Conservation (phyloP, 2,113 vertebrate genomes). For the Speoplatyrhinus poulsoni region DNA sequence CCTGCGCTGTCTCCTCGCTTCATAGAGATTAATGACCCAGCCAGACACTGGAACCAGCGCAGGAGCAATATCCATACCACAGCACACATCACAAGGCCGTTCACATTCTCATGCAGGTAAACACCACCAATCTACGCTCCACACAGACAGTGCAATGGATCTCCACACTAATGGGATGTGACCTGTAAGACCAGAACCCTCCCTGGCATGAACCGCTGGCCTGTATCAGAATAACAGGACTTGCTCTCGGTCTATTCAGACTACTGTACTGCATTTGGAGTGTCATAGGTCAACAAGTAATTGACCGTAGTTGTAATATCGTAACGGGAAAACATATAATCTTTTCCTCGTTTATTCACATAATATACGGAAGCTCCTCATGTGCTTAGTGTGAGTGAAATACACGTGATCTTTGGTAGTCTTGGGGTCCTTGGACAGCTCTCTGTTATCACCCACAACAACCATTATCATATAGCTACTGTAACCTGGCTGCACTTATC, state of each 20-base stretch:
- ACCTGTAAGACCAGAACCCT: no score
- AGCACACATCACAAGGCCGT: conserved; percentile 23
- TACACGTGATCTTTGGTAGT: no score
- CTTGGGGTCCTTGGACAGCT: no score
- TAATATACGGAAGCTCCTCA: no score
- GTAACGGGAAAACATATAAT: no score
- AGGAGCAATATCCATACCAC: background rate
- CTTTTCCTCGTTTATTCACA: no score
- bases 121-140: conserved; percentile 18
- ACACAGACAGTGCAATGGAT: conserved; percentile 12
- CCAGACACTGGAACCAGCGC: conserved; percentile 8
- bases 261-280: no score
- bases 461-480: background rate
- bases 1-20: conserved; percentile 20
- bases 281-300: no score
- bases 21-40: conserved; percentile 54
- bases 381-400: no score
- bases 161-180: background rate
- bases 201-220: background rate
- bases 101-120: conserved; percentile 8
- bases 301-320: no score
- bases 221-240: background rate
- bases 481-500: background rate
- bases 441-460: background rate
- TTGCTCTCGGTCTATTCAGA: no score